These are phyloP conservation scores for Metridium senile DNA, from an alignment of 92 coral and sea anemone genomes.

Conservation along the genomic window DNA sequence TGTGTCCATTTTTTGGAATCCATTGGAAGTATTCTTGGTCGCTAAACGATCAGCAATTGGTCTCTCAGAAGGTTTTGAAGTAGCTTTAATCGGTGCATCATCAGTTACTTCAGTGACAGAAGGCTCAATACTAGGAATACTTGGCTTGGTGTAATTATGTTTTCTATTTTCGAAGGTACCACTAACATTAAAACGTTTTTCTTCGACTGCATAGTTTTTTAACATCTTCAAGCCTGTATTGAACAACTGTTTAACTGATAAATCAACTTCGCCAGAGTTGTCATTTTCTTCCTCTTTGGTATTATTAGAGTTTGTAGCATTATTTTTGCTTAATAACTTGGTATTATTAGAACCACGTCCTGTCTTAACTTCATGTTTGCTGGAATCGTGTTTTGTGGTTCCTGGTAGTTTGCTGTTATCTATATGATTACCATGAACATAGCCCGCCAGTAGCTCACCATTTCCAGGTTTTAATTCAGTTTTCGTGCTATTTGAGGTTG, in stretches of 20 bases:
- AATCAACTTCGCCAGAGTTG: background rate
- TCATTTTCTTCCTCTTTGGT: background rate
- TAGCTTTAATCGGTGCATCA: background rate
- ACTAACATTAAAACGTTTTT: conserved; percentile 20
- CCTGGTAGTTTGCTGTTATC: background rate
- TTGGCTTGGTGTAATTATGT: background rate
- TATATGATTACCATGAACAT: background rate
- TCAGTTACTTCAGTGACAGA: background rate
- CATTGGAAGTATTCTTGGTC: background rate
- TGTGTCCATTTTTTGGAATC: background rate
- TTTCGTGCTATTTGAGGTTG: background rate
- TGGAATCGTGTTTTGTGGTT: background rate
- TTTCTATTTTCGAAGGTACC: no score
- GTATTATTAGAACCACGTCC: background rate
- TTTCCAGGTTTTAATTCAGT: background rate
- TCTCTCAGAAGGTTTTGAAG: background rate
- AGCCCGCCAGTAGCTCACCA: background rate
- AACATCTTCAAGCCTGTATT: background rate
- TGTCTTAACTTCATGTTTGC: background rate
- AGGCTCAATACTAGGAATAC: background rate
- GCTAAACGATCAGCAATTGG: background rate
- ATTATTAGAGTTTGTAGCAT: background rate
- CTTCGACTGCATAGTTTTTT: conserved; percentile 2
- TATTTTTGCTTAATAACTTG: background rate
- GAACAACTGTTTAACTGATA: background rate